These are phyloP conservation scores for Amphipyra berbera DNA, from an alignment of 2,888 invertebrate genomes.

Conservation along the genomic window DNA sequence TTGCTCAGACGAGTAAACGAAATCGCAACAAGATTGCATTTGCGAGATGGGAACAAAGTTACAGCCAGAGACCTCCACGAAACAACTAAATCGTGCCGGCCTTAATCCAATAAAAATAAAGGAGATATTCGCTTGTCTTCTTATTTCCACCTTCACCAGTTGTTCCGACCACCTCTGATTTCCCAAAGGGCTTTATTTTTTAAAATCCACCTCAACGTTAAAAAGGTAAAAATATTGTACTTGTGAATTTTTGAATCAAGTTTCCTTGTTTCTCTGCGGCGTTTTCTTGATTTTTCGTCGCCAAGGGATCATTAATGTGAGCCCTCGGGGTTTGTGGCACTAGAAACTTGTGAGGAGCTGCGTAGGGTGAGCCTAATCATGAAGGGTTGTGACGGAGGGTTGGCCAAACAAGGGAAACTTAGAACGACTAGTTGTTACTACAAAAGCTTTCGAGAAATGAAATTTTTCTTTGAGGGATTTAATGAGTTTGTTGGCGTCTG, in stretches of 20 bases:
- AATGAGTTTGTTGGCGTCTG: slow-evolving; percentile 31
- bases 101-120: slow-evolving; percentile 64
- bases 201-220: slow-evolving; percentile 80
- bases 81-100: slow-evolving; percentile 45
- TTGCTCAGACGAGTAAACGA: slow-evolving; percentile 67
- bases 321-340: slow-evolving; percentile 57
- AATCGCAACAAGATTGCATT: slow-evolving; percentile 73
- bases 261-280: slow-evolving; percentile 52
- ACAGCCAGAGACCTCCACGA: slow-evolving; percentile 28
- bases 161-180: slow-evolving; percentile 81
- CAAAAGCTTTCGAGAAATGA: slow-evolving; percentile 48
- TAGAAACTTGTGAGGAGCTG: slow-evolving; percentile 60
- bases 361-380: slow-evolving; percentile 66
- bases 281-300: slow-evolving; percentile 68
- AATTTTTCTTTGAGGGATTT: slow-evolving; percentile 44
- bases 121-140: slow-evolving; percentile 68
- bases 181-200: slow-evolving; percentile 85
- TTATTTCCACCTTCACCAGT: slow-evolving; percentile 62
- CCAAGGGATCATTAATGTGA: slow-evolving; percentile 67
- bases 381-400: slow-evolving; percentile 63
- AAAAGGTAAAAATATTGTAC: slow-evolving; percentile 80
- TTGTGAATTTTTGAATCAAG: slow-evolving; percentile 75
- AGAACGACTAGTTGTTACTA: slow-evolving; percentile 55
- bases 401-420: slow-evolving; percentile 55
- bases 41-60: slow-evolving; percentile 64